These are phyloP conservation scores for Thecocarcelia acutangulata DNA, from an alignment of 2,888 invertebrate genomes.

Conservation along the genomic window DNA sequence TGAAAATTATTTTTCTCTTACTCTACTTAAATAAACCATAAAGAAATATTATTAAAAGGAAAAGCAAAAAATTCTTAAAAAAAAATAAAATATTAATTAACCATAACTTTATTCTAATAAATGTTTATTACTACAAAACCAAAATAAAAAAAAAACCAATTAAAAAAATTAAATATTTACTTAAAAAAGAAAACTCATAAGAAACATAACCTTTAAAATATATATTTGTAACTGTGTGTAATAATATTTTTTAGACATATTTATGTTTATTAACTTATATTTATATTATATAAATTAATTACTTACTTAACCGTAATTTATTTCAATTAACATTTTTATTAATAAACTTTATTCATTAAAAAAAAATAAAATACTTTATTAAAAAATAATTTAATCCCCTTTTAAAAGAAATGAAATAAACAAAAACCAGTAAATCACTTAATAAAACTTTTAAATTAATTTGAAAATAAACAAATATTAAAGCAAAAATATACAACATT, in stretches of 20 bases:
- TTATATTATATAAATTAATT: slow-evolving; percentile 64
- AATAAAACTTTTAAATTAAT: slow-evolving; percentile 48
- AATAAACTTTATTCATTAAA: slow-evolving; percentile 57
- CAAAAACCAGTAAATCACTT: slow-evolving; percentile 33
- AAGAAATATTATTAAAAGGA: slow-evolving; percentile 51
- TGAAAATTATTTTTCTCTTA: slow-evolving; percentile 47
- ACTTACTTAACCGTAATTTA: slow-evolving; percentile 61
- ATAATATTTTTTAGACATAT: slow-evolving; percentile 66
- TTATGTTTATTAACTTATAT: slow-evolving; percentile 63
- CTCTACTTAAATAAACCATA: slow-evolving; percentile 44
- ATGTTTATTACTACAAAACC: slow-evolving; percentile 66
- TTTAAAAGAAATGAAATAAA: slow-evolving; percentile 21
- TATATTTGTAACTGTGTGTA: slow-evolving; percentile 69
- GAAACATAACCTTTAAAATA: slow-evolving; percentile 59
- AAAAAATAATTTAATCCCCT: slow-evolving; percentile 44
- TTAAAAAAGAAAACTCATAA: slow-evolving; percentile 38
- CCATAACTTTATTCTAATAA: slow-evolving; percentile 69
- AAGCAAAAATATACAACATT: slow-evolving; percentile 33
- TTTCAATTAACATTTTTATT: slow-evolving; percentile 55
- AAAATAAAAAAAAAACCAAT: slow-evolving; percentile 47
- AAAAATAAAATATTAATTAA: slow-evolving; percentile 65
- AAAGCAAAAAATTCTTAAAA: slow-evolving; percentile 33
- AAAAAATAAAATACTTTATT: slow-evolving; percentile 22
- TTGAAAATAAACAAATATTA: slow-evolving; percentile 39
- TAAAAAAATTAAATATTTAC: slow-evolving; percentile 58